Evolutionary conservation across 2,797 vertebrate species (phyloP).

Genomic region (Stomatorhinus walkeri): DNA sequence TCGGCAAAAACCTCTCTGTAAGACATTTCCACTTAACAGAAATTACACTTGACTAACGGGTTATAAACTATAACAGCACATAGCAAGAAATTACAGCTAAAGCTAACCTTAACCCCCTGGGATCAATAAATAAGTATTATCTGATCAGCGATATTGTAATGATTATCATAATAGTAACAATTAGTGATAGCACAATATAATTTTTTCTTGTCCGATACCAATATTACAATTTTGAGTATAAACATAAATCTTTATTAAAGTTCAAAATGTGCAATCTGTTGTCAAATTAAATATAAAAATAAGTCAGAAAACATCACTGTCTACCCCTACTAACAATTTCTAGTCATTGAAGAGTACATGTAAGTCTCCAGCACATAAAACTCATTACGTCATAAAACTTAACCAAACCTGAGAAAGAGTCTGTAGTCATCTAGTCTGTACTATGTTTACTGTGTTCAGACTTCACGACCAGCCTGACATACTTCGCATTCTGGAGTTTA

Average conservation of each 20-base stretch:
- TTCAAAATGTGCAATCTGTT: background rate
- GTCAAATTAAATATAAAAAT: background rate
- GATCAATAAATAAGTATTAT: background rate
- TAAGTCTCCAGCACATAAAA: background rate
- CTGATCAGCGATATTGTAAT: background rate
- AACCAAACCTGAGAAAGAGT: background rate
- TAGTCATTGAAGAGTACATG: background rate
- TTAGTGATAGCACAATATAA: background rate
- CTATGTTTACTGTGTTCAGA: background rate
- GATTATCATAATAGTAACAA: background rate
- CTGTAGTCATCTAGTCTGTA: background rate
- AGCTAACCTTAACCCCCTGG: background rate
- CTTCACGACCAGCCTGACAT: background rate
- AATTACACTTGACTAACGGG: background rate
- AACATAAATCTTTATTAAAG: background rate
- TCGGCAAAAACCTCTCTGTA: background rate
- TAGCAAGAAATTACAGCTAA: background rate
- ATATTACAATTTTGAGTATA: background rate
- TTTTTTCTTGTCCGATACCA: background rate
- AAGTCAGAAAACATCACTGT: background rate
- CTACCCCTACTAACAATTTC: background rate
- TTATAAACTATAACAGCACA: background rate
- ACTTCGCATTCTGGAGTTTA: background rate
- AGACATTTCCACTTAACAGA: background rate
- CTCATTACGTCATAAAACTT: background rate